Evolutionary conservation across 2,797 vertebrate species (phyloP), one percentile per base, ranked within the genome.

Genomic region (Pachyuromys duprasi): DNA sequence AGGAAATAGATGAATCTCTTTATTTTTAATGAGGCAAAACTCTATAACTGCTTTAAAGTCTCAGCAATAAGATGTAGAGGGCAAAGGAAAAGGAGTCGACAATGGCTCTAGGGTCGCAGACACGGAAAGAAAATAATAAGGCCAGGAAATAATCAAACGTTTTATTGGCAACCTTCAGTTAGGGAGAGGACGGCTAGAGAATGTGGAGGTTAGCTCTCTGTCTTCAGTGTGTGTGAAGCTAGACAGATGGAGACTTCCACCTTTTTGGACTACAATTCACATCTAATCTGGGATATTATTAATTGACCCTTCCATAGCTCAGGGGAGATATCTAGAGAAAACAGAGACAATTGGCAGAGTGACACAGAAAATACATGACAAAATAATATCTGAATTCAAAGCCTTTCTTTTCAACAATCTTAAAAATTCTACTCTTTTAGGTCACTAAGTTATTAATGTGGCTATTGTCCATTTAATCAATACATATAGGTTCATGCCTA

Each of bases 1-100:
- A 91, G 76, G 39, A 95, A 92, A 91, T 31, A 96, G 72, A 94
- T 65, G 57, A 96, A 89, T 65, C 2, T 79, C 72, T 94, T 97
- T 90, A n/a, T 93, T 97, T 96, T 94, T 94, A 96, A 89, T 78
- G 63, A 96, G 69, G 49, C 39, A 89, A 84, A 89, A 39, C 69
- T 93, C 79, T 55, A 3, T 93, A 83, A 8, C 53, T 42, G 45
- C 63, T 53, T 80, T 90, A 96, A 91, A 31, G 76, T 36, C 57
- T 94, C 57, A 92, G 36, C 42, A 90, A 67, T 90, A 90, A 89
- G 18, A 78, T 36, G 7, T 26, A 5, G 76, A 94, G 26, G 20
- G 53, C 55, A 93, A 92, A 95, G 31, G 65, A 84, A 89, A 93
- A 17, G 18, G 53, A 91, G 3, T 83, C 42, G 87, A 89, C 86